phyloP scores from a whole-genome alignment of 2,797 vertebrate genomes.

The Macroramphosus scolopax region DNA sequence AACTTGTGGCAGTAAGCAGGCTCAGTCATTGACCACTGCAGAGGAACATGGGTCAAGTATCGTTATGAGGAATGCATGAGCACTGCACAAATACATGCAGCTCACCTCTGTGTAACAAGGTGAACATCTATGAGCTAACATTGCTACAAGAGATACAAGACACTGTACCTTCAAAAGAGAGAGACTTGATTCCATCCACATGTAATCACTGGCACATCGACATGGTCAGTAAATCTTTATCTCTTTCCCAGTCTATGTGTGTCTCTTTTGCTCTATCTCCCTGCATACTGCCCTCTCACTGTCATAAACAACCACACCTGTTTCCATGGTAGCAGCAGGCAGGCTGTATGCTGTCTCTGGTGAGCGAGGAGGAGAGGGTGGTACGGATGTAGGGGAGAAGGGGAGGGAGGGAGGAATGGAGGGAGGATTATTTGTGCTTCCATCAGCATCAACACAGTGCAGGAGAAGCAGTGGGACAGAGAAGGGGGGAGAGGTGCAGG shows the following conservation, averaged over 20 bases:
- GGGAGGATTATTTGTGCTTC: slow-evolving; percentile 66
- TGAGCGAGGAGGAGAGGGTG: slow-evolving; percentile 67
- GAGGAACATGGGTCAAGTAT: slow-evolving; percentile 43
- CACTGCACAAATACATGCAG: too few species aligned
- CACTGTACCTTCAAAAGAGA: slow-evolving; percentile 62
- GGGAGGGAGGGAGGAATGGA: slow-evolving; percentile 60
- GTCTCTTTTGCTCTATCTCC: slow-evolving; percentile 58
- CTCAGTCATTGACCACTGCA: slow-evolving; percentile 38
- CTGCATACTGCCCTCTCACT: slow-evolving; percentile 70
- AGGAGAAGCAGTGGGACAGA: slow-evolving; percentile 20
- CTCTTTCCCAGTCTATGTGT: slow-evolving; percentile 54
- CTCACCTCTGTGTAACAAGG: slow-evolving; percentile 47
- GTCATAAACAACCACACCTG: slow-evolving; percentile 84
- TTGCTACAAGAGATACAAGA: slow-evolving; percentile 49
- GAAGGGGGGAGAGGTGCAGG: slow-evolving; percentile 51
- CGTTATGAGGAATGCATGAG: slow-evolving; percentile 37
- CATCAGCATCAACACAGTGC: slow-evolving; percentile 65
- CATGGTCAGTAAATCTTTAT: slow-evolving; percentile 63
- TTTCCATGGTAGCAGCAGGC: slow-evolving; percentile 81
- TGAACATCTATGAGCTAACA: slow-evolving; percentile 55
- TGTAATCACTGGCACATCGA: slow-evolving; percentile 58
- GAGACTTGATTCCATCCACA: slow-evolving; percentile 65
- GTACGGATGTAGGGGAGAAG: slow-evolving; percentile 44
- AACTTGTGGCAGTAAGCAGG: slow-evolving; percentile 62
- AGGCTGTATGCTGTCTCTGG: slow-evolving; percentile 73